Conservation (phyloP, 2,113 vertebrate genomes). For the Sapayoa aenigma region DNA sequence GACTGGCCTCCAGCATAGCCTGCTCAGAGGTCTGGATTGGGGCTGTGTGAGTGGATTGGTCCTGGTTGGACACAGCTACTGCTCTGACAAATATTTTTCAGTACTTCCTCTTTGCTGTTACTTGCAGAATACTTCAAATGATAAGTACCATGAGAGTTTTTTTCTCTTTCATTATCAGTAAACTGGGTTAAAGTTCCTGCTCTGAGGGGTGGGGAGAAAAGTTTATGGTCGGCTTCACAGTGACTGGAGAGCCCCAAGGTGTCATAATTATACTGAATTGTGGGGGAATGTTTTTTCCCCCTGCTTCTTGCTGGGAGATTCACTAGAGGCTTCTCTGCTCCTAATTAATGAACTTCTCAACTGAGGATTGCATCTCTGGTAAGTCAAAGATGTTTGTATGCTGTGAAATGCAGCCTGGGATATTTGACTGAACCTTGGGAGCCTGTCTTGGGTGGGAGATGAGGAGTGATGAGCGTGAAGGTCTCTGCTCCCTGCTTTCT, state of each 20-base stretch:
- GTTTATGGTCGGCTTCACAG: conserved; percentile 16
- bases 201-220: conserved; percentile 23
- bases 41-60: fast-evolving
- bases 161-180: neutral
- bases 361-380: neutral
- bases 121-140: neutral
- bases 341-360: conserved; percentile 8
- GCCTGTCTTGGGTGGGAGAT: fast-evolving
- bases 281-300: neutral
- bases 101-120: neutral
- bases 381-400: neutral
- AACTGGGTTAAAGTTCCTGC: conserved; percentile 49
- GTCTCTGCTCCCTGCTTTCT: neutral
- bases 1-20: neutral
- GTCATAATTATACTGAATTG: neutral
- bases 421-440: neutral
- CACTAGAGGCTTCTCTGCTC: conserved; percentile 21
- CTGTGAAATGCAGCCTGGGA: neutral
- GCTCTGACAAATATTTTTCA: neutral
- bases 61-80: fast-evolving
- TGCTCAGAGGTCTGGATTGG: fast-evolving
- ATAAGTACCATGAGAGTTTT: neutral
- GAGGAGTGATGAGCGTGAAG: fast-evolving
- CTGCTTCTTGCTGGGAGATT: neutral
- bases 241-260: neutral